Conservation (phyloP, 2,797 vertebrate genomes). For the Huso huso region DNA sequence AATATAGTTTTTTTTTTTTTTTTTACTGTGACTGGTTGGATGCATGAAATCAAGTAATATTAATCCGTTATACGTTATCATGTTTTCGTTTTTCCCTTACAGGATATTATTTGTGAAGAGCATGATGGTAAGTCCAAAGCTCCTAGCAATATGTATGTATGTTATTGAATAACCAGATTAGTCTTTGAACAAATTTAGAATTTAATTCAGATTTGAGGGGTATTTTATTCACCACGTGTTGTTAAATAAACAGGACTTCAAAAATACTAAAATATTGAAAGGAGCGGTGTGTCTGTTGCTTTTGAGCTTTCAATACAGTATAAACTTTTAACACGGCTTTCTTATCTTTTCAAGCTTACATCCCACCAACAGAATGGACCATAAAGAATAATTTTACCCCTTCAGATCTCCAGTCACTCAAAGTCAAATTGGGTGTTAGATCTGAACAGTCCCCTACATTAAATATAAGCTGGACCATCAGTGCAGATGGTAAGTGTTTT, state of each 20-base stretch:
- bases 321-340: conserved; percentile 3
- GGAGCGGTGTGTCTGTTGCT: too few relatives aligned
- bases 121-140: conserved; percentile 29
- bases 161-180: too few relatives aligned
- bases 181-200: too few relatives aligned
- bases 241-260: too few relatives aligned
- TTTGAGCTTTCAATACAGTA: too few relatives aligned
- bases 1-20: too few relatives aligned
- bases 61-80: neutral
- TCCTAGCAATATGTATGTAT: too few relatives aligned
- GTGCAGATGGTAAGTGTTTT: conserved; percentile 54
- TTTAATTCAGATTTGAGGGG: too few relatives aligned
- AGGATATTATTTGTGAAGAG: conserved; percentile 32
- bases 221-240: too few relatives aligned
- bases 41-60: too few relatives aligned
- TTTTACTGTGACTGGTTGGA: too few relatives aligned
- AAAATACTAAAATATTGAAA: too few relatives aligned
- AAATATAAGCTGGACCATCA: conserved; percentile 66
- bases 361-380: conserved; percentile 17
- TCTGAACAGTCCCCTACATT: conserved; percentile 21
- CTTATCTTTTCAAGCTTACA: neutral
- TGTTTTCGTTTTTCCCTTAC: conserved; percentile 29
- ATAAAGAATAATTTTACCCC: conserved; percentile 7
- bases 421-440: neutral
- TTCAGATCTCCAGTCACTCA: conserved; percentile 38